phyloP scores from a whole-genome alignment of 2,797 vertebrate species.

The Ammospiza maritima region DNA sequence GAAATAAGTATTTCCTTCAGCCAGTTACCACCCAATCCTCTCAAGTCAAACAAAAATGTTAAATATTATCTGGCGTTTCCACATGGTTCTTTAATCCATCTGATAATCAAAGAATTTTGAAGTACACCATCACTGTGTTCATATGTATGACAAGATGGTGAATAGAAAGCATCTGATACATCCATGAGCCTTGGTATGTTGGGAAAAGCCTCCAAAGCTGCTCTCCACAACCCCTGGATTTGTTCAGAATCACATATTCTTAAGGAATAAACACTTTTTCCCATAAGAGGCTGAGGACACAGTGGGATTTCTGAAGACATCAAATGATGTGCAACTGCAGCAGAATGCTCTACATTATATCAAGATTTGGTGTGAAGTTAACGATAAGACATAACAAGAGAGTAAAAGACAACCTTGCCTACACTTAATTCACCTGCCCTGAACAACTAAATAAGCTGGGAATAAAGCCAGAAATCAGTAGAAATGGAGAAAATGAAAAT shows the following conservation, averaged over 20 bases:
- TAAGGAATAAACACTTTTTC: neutral
- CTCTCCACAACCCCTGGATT: neutral
- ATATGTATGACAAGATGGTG: neutral
- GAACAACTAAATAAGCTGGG: neutral
- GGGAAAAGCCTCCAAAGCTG: neutral
- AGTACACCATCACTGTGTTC: neutral
- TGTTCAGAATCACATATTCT: neutral
- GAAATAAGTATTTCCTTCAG: neutral
- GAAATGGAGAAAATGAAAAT: neutral
- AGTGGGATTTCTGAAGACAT: neutral
- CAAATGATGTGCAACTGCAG: neutral
- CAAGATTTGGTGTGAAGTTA: neutral
- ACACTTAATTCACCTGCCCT: neutral
- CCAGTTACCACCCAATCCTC: neutral
- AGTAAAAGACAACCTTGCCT: fast-evolving
- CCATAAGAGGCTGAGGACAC: neutral
- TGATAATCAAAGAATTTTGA: neutral
- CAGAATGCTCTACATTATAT: neutral
- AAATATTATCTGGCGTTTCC: neutral
- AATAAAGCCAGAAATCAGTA: neutral
- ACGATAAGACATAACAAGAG: neutral
- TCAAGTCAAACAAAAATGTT: neutral
- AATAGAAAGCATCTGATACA: neutral
- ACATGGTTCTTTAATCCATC: neutral
- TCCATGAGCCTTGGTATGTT: neutral